Evolutionary conservation across 2,113 vertebrate genomes (phyloP).

Genomic region (Ptychochromis oligacanthus): DNA sequence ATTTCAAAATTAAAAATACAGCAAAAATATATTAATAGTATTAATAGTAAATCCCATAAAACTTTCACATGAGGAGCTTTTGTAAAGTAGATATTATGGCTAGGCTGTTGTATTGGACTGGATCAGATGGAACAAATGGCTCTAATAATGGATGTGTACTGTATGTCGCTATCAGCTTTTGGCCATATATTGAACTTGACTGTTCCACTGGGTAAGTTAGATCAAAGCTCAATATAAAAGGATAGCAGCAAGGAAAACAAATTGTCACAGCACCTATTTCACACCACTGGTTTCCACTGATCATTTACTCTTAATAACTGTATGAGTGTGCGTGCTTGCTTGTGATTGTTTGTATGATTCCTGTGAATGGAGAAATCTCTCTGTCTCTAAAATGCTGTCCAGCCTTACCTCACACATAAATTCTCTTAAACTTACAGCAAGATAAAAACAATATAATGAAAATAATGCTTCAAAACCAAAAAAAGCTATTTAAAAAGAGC

Average conservation of each 20-base stretch:
- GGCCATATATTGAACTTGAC: background rate
- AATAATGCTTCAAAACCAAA: background rate
- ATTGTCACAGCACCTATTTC: background rate
- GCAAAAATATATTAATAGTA: too few relatives aligned
- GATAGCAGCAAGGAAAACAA: background rate
- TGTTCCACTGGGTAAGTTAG: background rate
- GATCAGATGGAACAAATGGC: background rate
- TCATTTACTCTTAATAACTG: background rate
- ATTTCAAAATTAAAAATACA: background rate
- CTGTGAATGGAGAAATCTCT: background rate
- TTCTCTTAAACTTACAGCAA: background rate
- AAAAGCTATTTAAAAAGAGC: background rate
- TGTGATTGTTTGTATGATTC: background rate
- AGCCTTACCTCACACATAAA: background rate
- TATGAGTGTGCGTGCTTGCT: background rate
- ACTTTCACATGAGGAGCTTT: background rate
- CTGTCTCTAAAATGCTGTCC: background rate
- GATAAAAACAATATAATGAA: background rate
- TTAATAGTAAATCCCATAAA: too few relatives aligned
- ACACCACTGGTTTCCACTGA: background rate
- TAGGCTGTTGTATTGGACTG: background rate
- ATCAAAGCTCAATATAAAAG: background rate
- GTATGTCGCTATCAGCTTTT: background rate
- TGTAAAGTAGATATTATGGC: background rate
- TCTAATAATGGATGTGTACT: background rate